phyloP scores from a whole-genome alignment of 2,113 vertebrate genomes.

The Epinephelus cyanopodus region DNA sequence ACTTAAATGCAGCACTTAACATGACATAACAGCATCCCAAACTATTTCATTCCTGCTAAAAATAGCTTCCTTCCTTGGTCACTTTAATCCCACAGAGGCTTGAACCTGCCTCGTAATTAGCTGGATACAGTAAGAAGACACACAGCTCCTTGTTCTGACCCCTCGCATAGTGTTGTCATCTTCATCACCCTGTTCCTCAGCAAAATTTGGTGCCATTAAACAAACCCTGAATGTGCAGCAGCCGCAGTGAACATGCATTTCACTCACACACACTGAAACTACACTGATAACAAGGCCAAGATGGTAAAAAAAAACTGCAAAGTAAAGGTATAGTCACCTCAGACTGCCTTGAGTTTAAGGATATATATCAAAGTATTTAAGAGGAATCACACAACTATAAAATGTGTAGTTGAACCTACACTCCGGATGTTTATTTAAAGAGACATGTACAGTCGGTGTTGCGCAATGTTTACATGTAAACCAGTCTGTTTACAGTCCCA shows the following conservation, averaged over 20 bases:
- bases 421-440: background rate
- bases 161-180: background rate
- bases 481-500: background rate
- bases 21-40: background rate
- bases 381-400: background rate
- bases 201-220: background rate
- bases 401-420: background rate
- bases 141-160: background rate
- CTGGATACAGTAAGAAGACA: conserved; percentile 15
- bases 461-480: background rate
- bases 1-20: conserved; percentile 4
- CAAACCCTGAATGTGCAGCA: background rate
- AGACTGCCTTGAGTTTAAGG: background rate
- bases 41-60: conserved; percentile 16
- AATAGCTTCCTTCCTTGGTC: conserved; percentile 22
- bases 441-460: background rate
- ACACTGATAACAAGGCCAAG: background rate
- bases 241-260: background rate
- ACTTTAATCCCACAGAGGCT: conserved; percentile 42
- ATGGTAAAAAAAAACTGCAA: background rate
- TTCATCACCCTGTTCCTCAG: background rate
- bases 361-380: background rate
- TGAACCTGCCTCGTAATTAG: conserved; percentile 33
- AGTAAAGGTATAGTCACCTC: background rate
- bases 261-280: background rate